Percentiles rank a stretch among this genome's conserved stretches.
Evolutionary conservation across 2,888 invertebrate species (phyloP).

Genomic region (Ectropis crepuscularia): DNA sequence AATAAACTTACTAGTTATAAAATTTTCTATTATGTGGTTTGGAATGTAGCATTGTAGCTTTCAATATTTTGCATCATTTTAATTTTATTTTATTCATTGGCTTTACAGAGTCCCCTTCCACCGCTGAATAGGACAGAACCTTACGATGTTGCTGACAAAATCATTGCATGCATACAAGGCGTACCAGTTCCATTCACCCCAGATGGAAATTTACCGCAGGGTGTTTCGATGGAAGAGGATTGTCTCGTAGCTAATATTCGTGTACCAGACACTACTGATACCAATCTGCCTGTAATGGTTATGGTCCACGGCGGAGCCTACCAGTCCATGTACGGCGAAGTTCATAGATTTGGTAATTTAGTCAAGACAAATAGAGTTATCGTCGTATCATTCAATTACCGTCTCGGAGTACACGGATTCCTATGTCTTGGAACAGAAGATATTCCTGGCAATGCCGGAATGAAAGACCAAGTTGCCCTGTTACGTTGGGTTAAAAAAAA

Average conservation of each 20-base stretch:
- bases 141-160: neutral
- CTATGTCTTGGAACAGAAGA: slow-evolving; percentile 54
- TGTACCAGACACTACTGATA: slow-evolving; percentile 11
- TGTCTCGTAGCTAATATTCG: slow-evolving; percentile 8
- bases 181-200: too few species aligned
- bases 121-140: slow-evolving; percentile 11
- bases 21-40: too few species aligned
- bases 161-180: neutral
- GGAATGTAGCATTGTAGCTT: too few species aligned
- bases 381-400: slow-evolving; percentile 43
- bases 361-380: slow-evolving; percentile 37
- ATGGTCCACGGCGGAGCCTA: slow-evolving; percentile 10
- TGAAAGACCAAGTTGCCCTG: slow-evolving; percentile 54
- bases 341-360: neutral
- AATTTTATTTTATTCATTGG: too few species aligned
- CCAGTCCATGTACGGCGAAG: slow-evolving; percentile 1
- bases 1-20: too few species aligned
- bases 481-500: slow-evolving; percentile 53
- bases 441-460: slow-evolving; percentile 55
- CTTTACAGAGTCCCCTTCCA: slow-evolving; percentile 14
- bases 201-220: neutral
- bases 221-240: slow-evolving; percentile 4
- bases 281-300: slow-evolving; percentile 14
- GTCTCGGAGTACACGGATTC: slow-evolving; percentile 50
- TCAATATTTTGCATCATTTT: too few species aligned